Evolutionary conservation across 2,113 vertebrate species (phyloP).

Genomic region (Oncorhynchus gorbuscha): DNA sequence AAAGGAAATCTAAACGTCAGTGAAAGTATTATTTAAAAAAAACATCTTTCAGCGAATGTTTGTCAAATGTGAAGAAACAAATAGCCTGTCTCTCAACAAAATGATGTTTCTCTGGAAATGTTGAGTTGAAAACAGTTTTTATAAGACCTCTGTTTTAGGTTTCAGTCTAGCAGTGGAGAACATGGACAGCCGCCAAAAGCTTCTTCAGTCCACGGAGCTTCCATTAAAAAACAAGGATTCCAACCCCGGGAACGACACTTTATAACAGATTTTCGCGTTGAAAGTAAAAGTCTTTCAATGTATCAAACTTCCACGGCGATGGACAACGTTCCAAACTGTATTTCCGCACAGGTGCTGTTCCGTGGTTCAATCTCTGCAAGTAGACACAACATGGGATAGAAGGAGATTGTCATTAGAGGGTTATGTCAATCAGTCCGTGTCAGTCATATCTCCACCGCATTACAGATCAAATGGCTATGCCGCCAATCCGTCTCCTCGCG

Average conservation of each 20-base stretch:
- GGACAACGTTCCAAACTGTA: constrained; percentile 41
- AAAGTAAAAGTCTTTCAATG: constrained; percentile 31
- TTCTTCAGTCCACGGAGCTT: constrained; percentile 68
- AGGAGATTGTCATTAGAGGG: constrained; percentile 80
- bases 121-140: neutral
- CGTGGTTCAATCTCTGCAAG: constrained; percentile 61
- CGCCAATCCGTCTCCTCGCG: constrained; percentile 55
- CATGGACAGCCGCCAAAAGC: constrained; percentile 64
- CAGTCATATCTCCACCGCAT: constrained; percentile 50
- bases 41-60: constrained; percentile 13
- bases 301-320: constrained; percentile 33
- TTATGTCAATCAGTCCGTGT: constrained; percentile 82
- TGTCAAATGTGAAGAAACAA: constrained; percentile 25
- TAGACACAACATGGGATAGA: constrained; percentile 71
- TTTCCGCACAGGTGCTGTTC: constrained; percentile 52
- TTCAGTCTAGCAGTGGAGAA: constrained; percentile 49
- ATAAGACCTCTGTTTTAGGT: constrained; percentile 52
- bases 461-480: constrained; percentile 75
- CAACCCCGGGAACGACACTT: constrained; percentile 24
- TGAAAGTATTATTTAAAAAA: constrained; percentile 11
- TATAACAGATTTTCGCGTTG: constrained; percentile 25
- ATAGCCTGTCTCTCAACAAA: neutral
- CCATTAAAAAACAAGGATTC: constrained; percentile 37
- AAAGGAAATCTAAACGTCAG: constrained; percentile 13
- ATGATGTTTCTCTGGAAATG: neutral